A percentile compares a stretch with the other conserved stretches of the same genome.
These are phyloP conservation scores for Sinella curviseta DNA, from an alignment of 1,140 invertebrate genomes.

Conservation along the genomic window DNA sequence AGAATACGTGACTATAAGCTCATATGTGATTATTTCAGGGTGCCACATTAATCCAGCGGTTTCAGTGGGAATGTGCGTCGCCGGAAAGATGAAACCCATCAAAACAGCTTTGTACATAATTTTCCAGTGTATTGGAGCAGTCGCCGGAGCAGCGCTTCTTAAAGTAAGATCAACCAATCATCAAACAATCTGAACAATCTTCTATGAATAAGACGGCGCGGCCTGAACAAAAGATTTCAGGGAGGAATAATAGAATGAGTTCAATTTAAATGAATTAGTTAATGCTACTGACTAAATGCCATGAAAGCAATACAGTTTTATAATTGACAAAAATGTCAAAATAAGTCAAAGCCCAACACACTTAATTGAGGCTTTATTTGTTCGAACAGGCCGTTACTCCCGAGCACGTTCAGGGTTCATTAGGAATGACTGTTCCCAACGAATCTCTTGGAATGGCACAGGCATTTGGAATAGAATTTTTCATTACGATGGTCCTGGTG, in stretches of 20 bases:
- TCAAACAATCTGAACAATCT: neutral
- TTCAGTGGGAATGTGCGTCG: conserved; percentile 73
- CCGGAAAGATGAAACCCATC: conserved; percentile 69
- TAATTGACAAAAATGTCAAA: neutral
- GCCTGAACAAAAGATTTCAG: neutral
- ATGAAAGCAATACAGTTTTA: too few species aligned
- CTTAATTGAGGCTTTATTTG: neutral
- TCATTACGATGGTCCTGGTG: conserved; percentile 61
- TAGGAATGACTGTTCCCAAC: conserved; percentile 44
- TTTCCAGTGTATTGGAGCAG: conserved; percentile 79
- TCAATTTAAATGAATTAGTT: too few species aligned
- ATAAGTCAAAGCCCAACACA: neutral
- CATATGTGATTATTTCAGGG: conserved; percentile 14
- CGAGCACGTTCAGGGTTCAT: conserved; percentile 14
- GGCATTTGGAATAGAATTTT: conserved; percentile 59
- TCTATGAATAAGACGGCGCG: neutral
- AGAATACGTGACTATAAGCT: too few species aligned
- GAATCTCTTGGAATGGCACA: conserved; percentile 52
- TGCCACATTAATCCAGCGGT: conserved; percentile 77
- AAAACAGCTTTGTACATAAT: conserved; percentile 77
- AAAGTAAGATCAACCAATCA: conserved; percentile 52
- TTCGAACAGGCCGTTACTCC: conserved; percentile 29
- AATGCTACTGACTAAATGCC: too few species aligned
- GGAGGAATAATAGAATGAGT: too few species aligned
- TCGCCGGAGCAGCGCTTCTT: conserved; percentile 75